Base-by-base conservation (phyloP, 2,797 vertebrate species). In the Diplodus sargus region DNA sequence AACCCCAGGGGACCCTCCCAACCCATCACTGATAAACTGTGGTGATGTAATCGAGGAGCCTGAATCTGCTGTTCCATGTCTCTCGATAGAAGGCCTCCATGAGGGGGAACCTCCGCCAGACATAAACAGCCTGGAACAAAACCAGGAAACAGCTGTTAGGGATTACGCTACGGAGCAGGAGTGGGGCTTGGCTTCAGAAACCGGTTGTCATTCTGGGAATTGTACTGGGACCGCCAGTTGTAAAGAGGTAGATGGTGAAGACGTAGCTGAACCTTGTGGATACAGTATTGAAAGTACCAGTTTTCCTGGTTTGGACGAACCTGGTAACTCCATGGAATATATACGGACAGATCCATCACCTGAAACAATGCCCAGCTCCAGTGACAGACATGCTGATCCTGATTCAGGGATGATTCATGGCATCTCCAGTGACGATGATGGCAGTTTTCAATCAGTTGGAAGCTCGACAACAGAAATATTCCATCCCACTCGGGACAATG, bases 81-180 rank as follows among this genome's bases (percentile, higher is more conserved):
- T 85, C 82, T 64, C 84, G 90, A 91, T 91, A 88, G 90, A 89
- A 87, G 84, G 85, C 88, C 90, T 90, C 78, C 76, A 65, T 0
- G 68, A 93, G 84, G 87, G 86, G 81, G 91, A 92, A 89, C 89
- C 82, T 90, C 87, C 86, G 76, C 81, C 90, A 88, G 91, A 93
- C 89, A 90, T 78, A 88, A 90, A 91, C 91, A 91, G 71, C 85
- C 67, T 76, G 74, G 88, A 94, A 94, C 93, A 94, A 93, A 94
- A 91, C 86, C 92, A 94, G 93, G 93, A 94, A 94, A 93, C 92
- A 93, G 93, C 93, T 94, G 92, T 81, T 78, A 48, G 81, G 91
- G 91, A 93, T 94, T 91, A 92, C 68, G 18, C 67, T 34, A 53
- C 58, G 6, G 89, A 91, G 71, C 78, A 88, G 74, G 74, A 85